These are phyloP conservation scores for Protodeltote pygarga DNA, from an alignment of 2,888 invertebrate genomes.

Conservation along the genomic window DNA sequence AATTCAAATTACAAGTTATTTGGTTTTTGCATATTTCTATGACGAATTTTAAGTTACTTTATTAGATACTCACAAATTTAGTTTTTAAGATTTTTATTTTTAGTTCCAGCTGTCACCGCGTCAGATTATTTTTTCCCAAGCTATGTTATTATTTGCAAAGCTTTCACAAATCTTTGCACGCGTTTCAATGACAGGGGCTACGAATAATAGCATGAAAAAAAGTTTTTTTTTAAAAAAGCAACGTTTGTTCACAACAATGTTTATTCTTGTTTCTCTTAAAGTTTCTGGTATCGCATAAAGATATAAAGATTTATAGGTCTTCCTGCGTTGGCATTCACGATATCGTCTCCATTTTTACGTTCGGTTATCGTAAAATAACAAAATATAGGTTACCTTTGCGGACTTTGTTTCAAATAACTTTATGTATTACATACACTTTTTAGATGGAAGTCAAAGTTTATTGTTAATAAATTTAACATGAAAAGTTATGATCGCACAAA, in stretches of 20 bases:
- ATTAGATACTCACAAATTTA: no score
- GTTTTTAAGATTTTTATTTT: no score
- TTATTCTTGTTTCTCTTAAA: slow-evolving; percentile 11
- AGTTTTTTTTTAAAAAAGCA: neutral
- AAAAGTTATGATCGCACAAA: slow-evolving; percentile 13
- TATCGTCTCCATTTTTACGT: slow-evolving; percentile 50
- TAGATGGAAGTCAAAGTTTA: slow-evolving; percentile 27
- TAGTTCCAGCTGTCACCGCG: no score
- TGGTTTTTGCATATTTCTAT: no score
- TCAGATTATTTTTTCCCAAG: no score
- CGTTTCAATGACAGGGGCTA: no score
- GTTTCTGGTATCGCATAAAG: slow-evolving; percentile 35
- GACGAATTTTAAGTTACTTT: no score
- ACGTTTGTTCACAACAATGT: neutral
- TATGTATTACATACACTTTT: slow-evolving; percentile 29
- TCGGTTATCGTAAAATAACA: slow-evolving; percentile 47
- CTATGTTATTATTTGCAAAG: no score
- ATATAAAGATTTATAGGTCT: slow-evolving; percentile 52
- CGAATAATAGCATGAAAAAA: no score
- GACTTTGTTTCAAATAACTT: slow-evolving; percentile 38
- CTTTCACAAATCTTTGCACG: no score
- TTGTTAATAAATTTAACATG: slow-evolving; percentile 27
- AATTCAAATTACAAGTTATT: no score
- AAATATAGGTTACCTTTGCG: slow-evolving; percentile 40
- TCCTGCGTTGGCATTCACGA: slow-evolving; percentile 55